phyloP scores from a whole-genome alignment of 1,140 invertebrate genomes.

The Protaetia brevitarsis region DNA sequence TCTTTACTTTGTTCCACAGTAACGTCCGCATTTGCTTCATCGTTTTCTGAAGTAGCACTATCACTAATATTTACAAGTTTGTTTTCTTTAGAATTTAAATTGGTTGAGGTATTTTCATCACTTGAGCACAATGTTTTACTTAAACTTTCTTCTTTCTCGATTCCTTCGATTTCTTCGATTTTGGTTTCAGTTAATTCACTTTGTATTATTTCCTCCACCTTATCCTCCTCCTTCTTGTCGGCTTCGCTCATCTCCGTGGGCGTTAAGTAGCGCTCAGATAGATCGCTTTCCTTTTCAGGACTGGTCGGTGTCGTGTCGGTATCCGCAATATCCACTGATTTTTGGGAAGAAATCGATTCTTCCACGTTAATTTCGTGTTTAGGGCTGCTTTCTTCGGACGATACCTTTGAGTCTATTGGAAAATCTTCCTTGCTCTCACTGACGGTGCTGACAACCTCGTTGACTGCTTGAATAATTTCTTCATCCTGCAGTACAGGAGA shows the following conservation, averaged over 20 bases:
- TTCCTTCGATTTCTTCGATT: constrained; percentile 42
- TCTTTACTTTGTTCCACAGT: constrained; percentile 37
- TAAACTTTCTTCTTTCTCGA: constrained; percentile 26
- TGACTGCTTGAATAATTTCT: constrained; percentile 52
- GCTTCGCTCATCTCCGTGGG: constrained; percentile 44
- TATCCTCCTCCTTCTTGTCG: constrained; percentile 36
- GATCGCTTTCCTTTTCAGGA: constrained; percentile 44
- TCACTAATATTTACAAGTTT: constrained; percentile 22
- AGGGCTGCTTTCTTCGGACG: constrained; percentile 6
- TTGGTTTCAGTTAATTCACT: constrained; percentile 53
- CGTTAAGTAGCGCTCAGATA: constrained; percentile 46
- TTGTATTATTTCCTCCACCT: constrained; percentile 47
- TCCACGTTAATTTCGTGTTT: constrained; percentile 14
- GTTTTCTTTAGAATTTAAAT: constrained; percentile 11
- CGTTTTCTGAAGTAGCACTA: constrained; percentile 30
- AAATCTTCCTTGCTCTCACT: constrained; percentile 22
- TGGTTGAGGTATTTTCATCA: constrained; percentile 23
- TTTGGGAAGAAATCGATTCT: constrained; percentile 5
- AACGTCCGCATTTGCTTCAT: constrained; percentile 32
- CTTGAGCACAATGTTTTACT: constrained; percentile 21
- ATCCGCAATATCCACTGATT: constrained; percentile 14
- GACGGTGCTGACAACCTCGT: constrained; percentile 51
- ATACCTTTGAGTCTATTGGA: not conserved
- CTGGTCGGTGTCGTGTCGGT: constrained; percentile 28
- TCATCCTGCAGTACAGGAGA: constrained; percentile 53